Percentiles rank a stretch among this genome's conserved stretches.
Conservation (phyloP, 2,888 invertebrate species). For the Agapetus fuscipes region DNA sequence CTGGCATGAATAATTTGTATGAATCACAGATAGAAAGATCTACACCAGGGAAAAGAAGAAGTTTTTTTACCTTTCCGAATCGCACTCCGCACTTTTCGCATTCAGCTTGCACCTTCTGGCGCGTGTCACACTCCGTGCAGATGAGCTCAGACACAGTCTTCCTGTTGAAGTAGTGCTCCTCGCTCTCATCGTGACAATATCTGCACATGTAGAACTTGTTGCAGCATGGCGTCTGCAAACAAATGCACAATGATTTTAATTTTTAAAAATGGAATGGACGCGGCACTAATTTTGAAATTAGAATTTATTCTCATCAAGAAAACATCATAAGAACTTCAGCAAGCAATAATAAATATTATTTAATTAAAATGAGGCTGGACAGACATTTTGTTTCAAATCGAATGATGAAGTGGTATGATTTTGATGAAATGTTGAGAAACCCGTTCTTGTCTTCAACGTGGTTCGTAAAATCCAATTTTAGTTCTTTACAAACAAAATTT, state of each 20-base stretch:
- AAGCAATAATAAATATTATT: no score
- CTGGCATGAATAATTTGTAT: no score
- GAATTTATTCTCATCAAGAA: constrained; percentile 6
- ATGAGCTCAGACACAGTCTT: constrained; percentile 75
- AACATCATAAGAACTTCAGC: no score
- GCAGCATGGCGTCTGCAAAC: constrained; percentile 77
- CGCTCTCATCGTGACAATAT: constrained; percentile 83
- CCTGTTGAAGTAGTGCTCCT: constrained; percentile 74
- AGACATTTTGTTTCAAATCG: no score
- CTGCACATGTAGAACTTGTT: constrained; percentile 81
- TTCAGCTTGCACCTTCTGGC: constrained; percentile 70
- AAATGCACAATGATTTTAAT: constrained; percentile 5
- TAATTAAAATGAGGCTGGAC: no score
- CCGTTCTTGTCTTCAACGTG: no score
- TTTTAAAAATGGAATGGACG: constrained; percentile 1
- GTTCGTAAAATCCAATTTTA: no score
- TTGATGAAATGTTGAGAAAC: no score
- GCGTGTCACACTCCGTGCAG: constrained; percentile 70
- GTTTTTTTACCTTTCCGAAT: constrained; percentile 61
- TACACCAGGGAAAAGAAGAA: no score
- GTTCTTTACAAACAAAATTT: no score
- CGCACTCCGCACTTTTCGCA: constrained; percentile 68
- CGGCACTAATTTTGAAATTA: constrained; percentile 4
- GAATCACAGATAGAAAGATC: no score
- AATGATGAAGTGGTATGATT: no score